These are phyloP conservation scores for Ariolimax columbianus DNA, from an alignment of 2,888 invertebrate species.

Conservation along the genomic window DNA sequence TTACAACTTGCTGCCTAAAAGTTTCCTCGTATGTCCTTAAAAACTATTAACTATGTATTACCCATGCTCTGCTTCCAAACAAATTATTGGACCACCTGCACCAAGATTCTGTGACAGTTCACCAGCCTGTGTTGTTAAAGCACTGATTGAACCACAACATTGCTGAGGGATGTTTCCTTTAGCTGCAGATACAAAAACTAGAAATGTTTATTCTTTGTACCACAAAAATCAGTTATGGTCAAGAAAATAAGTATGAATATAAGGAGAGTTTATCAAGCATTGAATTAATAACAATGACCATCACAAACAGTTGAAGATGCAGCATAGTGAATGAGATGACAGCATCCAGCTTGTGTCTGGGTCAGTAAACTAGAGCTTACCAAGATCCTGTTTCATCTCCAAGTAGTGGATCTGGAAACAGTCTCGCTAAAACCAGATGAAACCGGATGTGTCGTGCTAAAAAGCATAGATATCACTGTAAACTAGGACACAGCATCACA, in stretches of 20 bases:
- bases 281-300: too few relatives aligned
- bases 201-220: background rate
- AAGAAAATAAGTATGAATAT: background rate
- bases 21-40: background rate
- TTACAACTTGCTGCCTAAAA: background rate
- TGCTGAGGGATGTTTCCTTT: constrained; percentile 38
- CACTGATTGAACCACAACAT: constrained; percentile 31
- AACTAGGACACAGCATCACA: too few relatives aligned
- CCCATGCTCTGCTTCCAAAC: constrained; percentile 41
- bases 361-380: too few relatives aligned
- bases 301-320: too few relatives aligned
- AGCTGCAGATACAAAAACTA: constrained; percentile 12
- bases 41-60: background rate
- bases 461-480: too few relatives aligned
- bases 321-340: too few relatives aligned
- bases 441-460: too few relatives aligned
- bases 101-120: constrained; percentile 11
- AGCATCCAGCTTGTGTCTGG: too few relatives aligned
- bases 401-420: too few relatives aligned
- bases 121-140: constrained; percentile 26
- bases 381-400: too few relatives aligned
- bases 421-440: too few relatives aligned
- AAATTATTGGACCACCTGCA: constrained; percentile 30
- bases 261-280: too few relatives aligned
- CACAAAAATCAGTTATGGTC: background rate